Evolutionary conservation across 2,797 vertebrate species (phyloP).

Genomic region (Aulostomus chinensis): DNA sequence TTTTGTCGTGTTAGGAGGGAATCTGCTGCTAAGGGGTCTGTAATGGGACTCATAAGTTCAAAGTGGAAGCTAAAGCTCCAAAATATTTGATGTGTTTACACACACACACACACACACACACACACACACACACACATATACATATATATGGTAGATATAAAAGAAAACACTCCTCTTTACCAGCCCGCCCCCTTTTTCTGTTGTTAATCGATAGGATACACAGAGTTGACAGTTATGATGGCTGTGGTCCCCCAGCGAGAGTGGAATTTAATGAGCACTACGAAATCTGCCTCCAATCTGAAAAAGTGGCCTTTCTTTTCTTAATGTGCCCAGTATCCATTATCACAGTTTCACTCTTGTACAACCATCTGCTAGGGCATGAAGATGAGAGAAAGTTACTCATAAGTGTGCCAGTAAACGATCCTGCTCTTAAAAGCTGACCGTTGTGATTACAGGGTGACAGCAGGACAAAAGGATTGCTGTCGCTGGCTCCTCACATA

Average conservation of each 20-base stretch:
- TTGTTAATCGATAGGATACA: constrained; percentile 32
- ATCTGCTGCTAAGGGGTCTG: no score
- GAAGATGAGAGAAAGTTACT: constrained; percentile 4
- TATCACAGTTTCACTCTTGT: constrained; percentile 30
- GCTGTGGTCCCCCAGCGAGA: constrained; percentile 40
- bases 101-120: no score
- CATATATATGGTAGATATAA: neutral
- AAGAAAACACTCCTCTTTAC: constrained; percentile 30
- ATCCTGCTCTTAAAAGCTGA: constrained; percentile 25
- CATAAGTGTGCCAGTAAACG: constrained; percentile 16
- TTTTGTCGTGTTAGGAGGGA: no score
- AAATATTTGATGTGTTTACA: no score
- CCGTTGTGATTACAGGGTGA: constrained; percentile 37
- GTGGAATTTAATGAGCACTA: constrained; percentile 56
- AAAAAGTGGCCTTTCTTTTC: constrained; percentile 37
- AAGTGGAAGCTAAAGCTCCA: no score
- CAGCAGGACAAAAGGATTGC: constrained; percentile 12
- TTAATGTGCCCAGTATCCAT: constrained; percentile 42
- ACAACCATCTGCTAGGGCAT: constrained; percentile 27
- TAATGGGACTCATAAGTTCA: constrained; percentile 49
- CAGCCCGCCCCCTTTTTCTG: constrained; percentile 2
- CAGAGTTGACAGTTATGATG: constrained; percentile 41
- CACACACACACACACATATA: no score
- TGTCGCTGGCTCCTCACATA: constrained; percentile 11
- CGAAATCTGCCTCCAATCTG: constrained; percentile 49